phyloP scores from a whole-genome alignment of 1,140 invertebrate species.

The Aphis gossypii region DNA sequence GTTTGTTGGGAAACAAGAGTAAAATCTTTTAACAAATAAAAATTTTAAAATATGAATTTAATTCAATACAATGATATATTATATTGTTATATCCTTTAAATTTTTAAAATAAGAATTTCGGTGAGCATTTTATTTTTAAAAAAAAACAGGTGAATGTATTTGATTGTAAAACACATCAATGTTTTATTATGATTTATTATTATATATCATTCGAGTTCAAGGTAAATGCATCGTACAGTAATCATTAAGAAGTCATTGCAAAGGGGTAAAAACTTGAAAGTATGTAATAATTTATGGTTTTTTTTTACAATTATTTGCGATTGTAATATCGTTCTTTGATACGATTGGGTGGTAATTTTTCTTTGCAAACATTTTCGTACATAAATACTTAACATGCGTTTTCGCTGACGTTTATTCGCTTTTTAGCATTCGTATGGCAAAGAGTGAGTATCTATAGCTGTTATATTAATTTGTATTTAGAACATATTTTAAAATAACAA shows the following conservation, averaged over 20 bases:
- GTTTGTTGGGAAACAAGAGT: not conserved
- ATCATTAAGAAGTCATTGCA: not conserved
- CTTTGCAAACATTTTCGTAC: not conserved
- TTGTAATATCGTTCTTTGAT: not conserved
- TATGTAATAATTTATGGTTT: slow-evolving; percentile 19
- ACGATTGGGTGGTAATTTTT: not conserved
- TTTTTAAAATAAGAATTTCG: not conserved
- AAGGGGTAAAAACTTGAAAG: slow-evolving; percentile 20
- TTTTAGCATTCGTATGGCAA: not conserved
- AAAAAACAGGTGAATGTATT: not conserved
- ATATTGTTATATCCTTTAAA: not conserved
- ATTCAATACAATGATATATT: not conserved
- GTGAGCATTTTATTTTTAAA: not conserved
- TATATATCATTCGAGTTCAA: slow-evolving; percentile 25
- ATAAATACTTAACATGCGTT: not conserved
- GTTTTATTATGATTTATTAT: slow-evolving; percentile 29
- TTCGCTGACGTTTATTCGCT: not conserved
- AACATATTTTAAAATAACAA: not conserved
- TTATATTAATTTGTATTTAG: not conserved
- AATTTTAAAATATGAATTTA: not conserved
- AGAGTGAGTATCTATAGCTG: not conserved
- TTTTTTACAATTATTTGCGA: not conserved
- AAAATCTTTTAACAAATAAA: not conserved
- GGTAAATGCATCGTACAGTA: not conserved
- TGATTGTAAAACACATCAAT: not conserved